Evolutionary conservation across 2,113 vertebrate species (phyloP), one percentile per base, ranked within the genome.

Genomic region (Oncorhynchus gorbuscha): DNA sequence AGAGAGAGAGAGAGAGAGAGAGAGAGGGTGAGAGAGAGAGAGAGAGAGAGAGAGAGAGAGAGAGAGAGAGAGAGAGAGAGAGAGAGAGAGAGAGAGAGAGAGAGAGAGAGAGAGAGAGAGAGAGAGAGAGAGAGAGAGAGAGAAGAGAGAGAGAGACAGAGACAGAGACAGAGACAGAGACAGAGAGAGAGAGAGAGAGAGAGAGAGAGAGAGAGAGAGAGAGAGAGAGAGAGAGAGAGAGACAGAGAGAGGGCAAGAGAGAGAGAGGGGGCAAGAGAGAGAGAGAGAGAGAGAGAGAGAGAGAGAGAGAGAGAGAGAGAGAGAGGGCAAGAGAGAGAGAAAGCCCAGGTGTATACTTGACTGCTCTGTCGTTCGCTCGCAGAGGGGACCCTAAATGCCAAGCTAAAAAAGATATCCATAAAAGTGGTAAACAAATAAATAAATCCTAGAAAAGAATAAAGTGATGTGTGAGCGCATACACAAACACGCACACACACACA

Each of bases 321-420:
- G 28, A 28, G 6, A 45, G 4, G 3, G 32, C 24, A 3, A 13
- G 32, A 39, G 35, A 66, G 26, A 30, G 22, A 30, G 22, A 22
- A 16, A 94, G 91, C 93, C 94, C 86, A 95, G 92, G 84, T 95
- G 93, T 82, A 94, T 82, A 73, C 93, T 95, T 87, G 93, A 94
- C 91, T 62, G 59, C n/a, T 62, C 93, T 84, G 93, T 94, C 87
- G 81, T 92, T 93, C 89, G 69, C 92, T 94, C 94, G 81, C 89
- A 87, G 75, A 89, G 82, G 90, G 90, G 82, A 89, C 73, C 79
- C 80, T 79, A 88, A 90, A 89, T 82, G 80, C 81, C 79, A 84
- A 80, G 83, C 71, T 74, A 73, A 74, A 77, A 55, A 83, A 86
- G 70, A 79, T 83, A 83, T 6, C 45, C 76, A 79, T 70, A 80